These are phyloP conservation scores for Zaprionus africanus DNA, from an alignment of 1,140 invertebrate genomes.

Conservation along the genomic window DNA sequence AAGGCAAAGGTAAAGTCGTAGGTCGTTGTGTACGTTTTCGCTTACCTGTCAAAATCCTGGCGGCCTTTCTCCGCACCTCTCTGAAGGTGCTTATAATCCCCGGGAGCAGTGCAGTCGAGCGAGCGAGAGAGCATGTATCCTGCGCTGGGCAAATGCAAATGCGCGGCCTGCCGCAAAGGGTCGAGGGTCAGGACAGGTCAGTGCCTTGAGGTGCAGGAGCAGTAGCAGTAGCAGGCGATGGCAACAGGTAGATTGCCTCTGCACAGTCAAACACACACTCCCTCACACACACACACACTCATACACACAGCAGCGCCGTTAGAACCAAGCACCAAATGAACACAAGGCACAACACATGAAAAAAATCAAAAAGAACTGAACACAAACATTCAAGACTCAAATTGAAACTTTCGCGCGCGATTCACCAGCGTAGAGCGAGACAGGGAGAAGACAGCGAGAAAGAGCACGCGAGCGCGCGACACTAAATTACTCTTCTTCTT, in stretches of 20 bases:
- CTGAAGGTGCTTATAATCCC: constrained; percentile 17
- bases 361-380: constrained; percentile 36
- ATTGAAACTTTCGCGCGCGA: constrained; percentile 33
- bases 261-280: constrained; percentile 1
- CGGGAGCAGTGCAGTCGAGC: not conserved
- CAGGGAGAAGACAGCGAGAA: constrained; percentile 19
- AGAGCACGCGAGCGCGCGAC: constrained; percentile 5
- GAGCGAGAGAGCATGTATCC: constrained; percentile 7
- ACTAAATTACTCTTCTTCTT: constrained; percentile 1
- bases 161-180: constrained; percentile 33
- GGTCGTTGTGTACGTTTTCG: constrained; percentile 10
- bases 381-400: constrained; percentile 45
- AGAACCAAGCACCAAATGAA: constrained; percentile 21
- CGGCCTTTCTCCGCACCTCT: not conserved
- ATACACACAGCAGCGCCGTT: not conserved
- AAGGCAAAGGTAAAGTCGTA: not conserved
- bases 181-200: constrained; percentile 37
- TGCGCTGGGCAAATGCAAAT: constrained; percentile 25
- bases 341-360: constrained; percentile 30
- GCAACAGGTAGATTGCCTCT: constrained; percentile 33
- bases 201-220: constrained; percentile 17
- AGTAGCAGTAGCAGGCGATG: constrained; percentile 7
- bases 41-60: constrained; percentile 40
- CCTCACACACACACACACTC: not conserved
- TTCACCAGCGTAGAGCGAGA: not conserved